Base-by-base conservation (phyloP, 2,888 invertebrate genomes). In the Acanthoscelides obtectus region DNA sequence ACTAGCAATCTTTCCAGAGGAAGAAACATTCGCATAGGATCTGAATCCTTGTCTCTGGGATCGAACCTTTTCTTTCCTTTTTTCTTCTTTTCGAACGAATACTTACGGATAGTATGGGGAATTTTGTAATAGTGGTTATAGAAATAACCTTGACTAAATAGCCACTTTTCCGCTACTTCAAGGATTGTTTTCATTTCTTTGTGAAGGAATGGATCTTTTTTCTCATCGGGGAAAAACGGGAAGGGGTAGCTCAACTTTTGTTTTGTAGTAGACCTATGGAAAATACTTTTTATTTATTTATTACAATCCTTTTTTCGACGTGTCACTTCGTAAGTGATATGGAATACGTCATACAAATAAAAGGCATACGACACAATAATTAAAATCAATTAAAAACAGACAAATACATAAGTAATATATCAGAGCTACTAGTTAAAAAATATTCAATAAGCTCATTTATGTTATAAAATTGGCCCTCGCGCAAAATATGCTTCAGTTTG, bases 161-260 rank as follows among this genome's bases (percentile, higher is more conserved):
- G 25, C 86, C 87, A 87, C 64, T 82, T 77, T 76, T 87, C 87
- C 0, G 84, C 78, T 0, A 80, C 79, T 0, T 75, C 71, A 19
- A 81, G 25, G 0, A 82, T 76, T 65, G 74, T 73, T 12, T 77
- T 73, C 80, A 85, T 79, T 65, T 82, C 77, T 5, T 73, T 70
- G 4, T 79, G 80, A 66, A 80, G 80, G 0, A 71, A 73, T 0
- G 72, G 73, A 0, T 75, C 66, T 22, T 79, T 72, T 8, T 72
- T 22, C 0, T 73, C 72, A 0, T 64, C 12, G 5, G 83, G 83
- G 73, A 82, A 84, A 22, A 70, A 75, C 0, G 84, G 84, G 74
- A 78, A 82, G 5, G 75, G 77, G 5, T 69, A 45, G 45, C 12
- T 17, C 5, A 45, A 12, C 1, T 70, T 2, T 71, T 21, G 8